Conservation (phyloP, 2,797 vertebrate genomes). For the Sebastes variabilis region DNA sequence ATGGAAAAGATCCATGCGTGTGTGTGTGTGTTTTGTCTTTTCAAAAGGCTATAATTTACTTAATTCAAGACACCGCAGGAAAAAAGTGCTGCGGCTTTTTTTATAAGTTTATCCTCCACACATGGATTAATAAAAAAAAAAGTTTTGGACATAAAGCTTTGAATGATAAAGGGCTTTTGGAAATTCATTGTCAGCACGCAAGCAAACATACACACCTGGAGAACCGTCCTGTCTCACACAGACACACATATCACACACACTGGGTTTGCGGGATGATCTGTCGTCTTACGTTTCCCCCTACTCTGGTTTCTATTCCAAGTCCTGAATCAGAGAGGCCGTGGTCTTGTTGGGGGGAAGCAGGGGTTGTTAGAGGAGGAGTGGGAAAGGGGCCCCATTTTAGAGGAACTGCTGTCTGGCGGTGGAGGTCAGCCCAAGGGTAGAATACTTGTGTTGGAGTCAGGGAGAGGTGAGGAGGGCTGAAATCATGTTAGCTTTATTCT, state of each 20-base stretch:
- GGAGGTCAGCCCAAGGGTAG: slow-evolving; percentile 87
- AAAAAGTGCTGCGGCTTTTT: slow-evolving; percentile 40
- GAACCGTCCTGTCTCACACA: background rate
- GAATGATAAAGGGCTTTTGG: slow-evolving; percentile 34
- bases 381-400: slow-evolving; percentile 72
- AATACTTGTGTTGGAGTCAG: slow-evolving; percentile 86
- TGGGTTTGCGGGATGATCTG: slow-evolving; percentile 49
- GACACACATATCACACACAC: slow-evolving; percentile 14
- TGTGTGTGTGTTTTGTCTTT: slow-evolving; percentile 46
- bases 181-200: slow-evolving; percentile 29
- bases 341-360: slow-evolving; percentile 44
- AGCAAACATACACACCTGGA: slow-evolving; percentile 47
- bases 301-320: slow-evolving; percentile 70
- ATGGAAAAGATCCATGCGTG: slow-evolving; percentile 55
- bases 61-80: slow-evolving; percentile 48
- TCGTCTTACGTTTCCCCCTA: slow-evolving; percentile 56
- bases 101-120: slow-evolving; percentile 28
- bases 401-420: slow-evolving; percentile 82
- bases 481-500: slow-evolving; percentile 85
- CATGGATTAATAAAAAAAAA: slow-evolving; percentile 46
- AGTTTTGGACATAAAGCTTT: slow-evolving; percentile 8
- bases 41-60: slow-evolving; percentile 55
- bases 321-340: slow-evolving; percentile 69
- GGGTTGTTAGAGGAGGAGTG: slow-evolving; percentile 57
- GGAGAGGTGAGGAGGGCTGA: slow-evolving; percentile 85